phyloP scores from a whole-genome alignment of 2,113 vertebrate species.

The Myotis brandtii region DNA sequence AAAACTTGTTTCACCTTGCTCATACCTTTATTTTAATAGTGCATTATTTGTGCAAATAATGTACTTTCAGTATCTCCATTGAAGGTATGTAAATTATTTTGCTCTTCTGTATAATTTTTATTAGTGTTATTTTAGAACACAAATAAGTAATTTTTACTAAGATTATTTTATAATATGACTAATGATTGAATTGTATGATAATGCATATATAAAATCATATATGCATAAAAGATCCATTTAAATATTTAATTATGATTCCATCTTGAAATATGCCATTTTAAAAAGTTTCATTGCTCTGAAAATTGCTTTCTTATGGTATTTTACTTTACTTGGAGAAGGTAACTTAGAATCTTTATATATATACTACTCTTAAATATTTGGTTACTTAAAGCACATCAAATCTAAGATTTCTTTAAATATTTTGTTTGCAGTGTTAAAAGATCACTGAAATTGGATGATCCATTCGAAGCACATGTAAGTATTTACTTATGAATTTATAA shows the following conservation, averaged over 20 bases:
- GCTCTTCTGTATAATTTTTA: slow-evolving; percentile 47
- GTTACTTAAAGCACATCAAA: slow-evolving; percentile 61
- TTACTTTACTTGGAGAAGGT: slow-evolving; percentile 44
- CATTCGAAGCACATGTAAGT: slow-evolving; percentile 86
- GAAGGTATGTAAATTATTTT: slow-evolving; percentile 76
- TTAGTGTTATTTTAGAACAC: slow-evolving; percentile 61
- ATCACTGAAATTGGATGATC: slow-evolving; percentile 83
- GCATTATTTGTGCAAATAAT: slow-evolving; percentile 71
- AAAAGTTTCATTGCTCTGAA: slow-evolving; percentile 35
- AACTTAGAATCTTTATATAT: slow-evolving; percentile 42
- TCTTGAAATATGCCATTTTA: slow-evolving; percentile 50
- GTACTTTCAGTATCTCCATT: slow-evolving; percentile 64
- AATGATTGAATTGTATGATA: slow-evolving; percentile 61
- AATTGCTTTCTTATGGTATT: slow-evolving; percentile 26
- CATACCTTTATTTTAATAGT: slow-evolving; percentile 74
- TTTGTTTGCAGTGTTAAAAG: slow-evolving; percentile 88
- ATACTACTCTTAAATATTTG: slow-evolving; percentile 67
- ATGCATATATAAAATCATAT: not conserved
- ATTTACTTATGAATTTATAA: slow-evolving; percentile 62
- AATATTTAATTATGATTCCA: not conserved
- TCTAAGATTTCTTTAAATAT: slow-evolving; percentile 71
- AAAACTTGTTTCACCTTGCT: slow-evolving; percentile 85
- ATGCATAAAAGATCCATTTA: slow-evolving; percentile 61
- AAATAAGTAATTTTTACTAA: slow-evolving; percentile 42
- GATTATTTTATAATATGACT: slow-evolving; percentile 26